phyloP scores from a whole-genome alignment of 2,888 invertebrate species.

The Xanthorhoe spadicearia region DNA sequence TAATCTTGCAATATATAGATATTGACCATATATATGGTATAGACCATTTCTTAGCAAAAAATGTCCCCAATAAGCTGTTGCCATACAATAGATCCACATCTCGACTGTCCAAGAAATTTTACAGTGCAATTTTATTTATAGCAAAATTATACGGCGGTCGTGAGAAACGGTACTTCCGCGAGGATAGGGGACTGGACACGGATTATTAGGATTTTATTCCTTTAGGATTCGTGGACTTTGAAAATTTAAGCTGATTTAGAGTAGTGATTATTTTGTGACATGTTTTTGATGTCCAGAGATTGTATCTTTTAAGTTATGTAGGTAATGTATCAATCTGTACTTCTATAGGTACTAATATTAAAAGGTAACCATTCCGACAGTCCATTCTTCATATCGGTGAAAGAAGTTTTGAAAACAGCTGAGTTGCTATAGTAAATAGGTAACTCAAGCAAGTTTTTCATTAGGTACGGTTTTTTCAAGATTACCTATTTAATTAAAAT shows the following conservation, averaged over 20 bases:
- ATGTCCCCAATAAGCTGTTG: slow-evolving; percentile 37
- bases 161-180: slow-evolving; percentile 65
- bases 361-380: no score
- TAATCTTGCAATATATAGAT: no score
- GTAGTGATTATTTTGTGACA: slow-evolving; percentile 35
- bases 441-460: no score
- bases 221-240: slow-evolving; percentile 48
- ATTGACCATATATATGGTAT: no score
- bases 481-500: neutral
- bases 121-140: slow-evolving; percentile 81
- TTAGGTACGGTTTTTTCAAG: slow-evolving; percentile 4
- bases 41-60: slow-evolving; percentile 7
- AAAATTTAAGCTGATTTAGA: slow-evolving; percentile 50
- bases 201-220: slow-evolving; percentile 40
- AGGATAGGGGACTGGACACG: slow-evolving; percentile 43
- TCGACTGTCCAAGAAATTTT: slow-evolving; percentile 71
- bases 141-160: slow-evolving; percentile 76
- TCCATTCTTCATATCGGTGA: no score
- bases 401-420: no score
- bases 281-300: no score
- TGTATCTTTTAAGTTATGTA: no score
- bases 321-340: no score
- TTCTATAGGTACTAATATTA: no score
- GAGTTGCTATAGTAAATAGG: no score
- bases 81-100: slow-evolving; percentile 48